Percentiles rank a stretch among this genome's conserved stretches.
phyloP scores from a whole-genome alignment of 92 coral and sea anemone species.

The Chrysogorgia sp. region DNA sequence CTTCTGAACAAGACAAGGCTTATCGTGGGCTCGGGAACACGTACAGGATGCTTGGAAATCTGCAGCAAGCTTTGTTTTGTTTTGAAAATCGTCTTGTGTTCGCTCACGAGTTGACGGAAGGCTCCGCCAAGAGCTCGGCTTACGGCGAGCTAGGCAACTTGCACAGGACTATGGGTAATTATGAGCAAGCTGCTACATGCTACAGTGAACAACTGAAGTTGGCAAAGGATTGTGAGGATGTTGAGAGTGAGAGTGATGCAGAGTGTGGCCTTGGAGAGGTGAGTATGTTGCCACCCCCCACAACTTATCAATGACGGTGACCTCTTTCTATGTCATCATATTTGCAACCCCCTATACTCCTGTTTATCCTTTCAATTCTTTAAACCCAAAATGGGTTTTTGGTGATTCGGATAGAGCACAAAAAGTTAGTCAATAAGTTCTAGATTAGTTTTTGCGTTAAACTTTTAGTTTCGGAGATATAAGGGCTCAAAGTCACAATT shows the following conservation, averaged over 20 bases:
- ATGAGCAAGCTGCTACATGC: slow-evolving; percentile 88
- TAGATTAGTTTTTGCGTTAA: too few relatives aligned
- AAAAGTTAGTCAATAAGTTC: too few relatives aligned
- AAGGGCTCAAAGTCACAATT: too few relatives aligned
- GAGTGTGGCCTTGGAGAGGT: slow-evolving; percentile 84
- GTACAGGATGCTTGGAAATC: slow-evolving; percentile 84
- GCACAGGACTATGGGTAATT: slow-evolving; percentile 93
- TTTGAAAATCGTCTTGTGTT: slow-evolving; percentile 93
- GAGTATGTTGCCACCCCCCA: too few relatives aligned
- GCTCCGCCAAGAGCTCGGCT: slow-evolving; percentile 81
- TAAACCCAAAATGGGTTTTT: too few relatives aligned
- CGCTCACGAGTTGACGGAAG: slow-evolving; percentile 91
- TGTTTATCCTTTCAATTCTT: too few relatives aligned
- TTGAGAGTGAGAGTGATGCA: slow-evolving; percentile 76
- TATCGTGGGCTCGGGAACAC: slow-evolving; percentile 96
- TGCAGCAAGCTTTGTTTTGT: slow-evolving; percentile 95
- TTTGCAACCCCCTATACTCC: too few relatives aligned
- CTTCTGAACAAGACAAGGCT: slow-evolving; percentile 96
- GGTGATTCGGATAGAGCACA: too few relatives aligned
- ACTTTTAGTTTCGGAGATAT: too few relatives aligned
- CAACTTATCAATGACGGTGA: too few relatives aligned
- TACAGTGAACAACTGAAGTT: slow-evolving; percentile 78
- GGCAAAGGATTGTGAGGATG: slow-evolving; percentile 74
- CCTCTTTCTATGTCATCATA: too few relatives aligned
- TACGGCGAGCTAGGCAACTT: slow-evolving; percentile 94